phyloP scores from a whole-genome alignment of 2,888 invertebrate genomes.

The Thecophora atra region DNA sequence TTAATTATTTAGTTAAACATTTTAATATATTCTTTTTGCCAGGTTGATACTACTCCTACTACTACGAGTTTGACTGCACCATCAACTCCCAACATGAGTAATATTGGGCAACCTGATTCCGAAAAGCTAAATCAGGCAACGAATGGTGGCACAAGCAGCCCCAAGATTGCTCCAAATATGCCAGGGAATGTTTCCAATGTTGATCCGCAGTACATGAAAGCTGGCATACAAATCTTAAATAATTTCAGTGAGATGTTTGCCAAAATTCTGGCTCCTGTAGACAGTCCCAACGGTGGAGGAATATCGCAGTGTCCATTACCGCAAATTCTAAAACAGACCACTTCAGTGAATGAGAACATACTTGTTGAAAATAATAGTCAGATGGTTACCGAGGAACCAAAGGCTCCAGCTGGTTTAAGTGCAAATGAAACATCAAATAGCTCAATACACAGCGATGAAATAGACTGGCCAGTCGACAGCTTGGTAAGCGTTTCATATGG shows the following conservation, averaged over 20 bases:
- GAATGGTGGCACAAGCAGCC: not conserved
- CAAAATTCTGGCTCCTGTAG: constrained; percentile 62
- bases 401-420: not conserved
- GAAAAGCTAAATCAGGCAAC: not conserved
- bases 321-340: constrained; percentile 35
- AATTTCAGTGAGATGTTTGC: constrained; percentile 64
- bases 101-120: constrained; percentile 8
- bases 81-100: constrained; percentile 16
- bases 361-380: constrained; percentile 26
- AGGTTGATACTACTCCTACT: constrained; percentile 4
- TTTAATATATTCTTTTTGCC: not conserved
- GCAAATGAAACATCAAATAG: not conserved
- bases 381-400: constrained; percentile 18
- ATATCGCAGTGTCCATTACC: not conserved
- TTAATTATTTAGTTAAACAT: not conserved
- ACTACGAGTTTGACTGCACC: too few relatives aligned
- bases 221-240: constrained; percentile 62
- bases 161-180: constrained; percentile 45
- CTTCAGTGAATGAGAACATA: constrained; percentile 21
- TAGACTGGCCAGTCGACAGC: constrained; percentile 57
- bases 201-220: constrained; percentile 60
- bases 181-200: constrained; percentile 54
- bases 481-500: constrained; percentile 33
- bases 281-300: constrained; percentile 31
- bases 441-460: constrained; percentile 50